These are phyloP conservation scores for Drosophila malerkotliana DNA, from an alignment of 1,140 invertebrate species.

Conservation along the genomic window DNA sequence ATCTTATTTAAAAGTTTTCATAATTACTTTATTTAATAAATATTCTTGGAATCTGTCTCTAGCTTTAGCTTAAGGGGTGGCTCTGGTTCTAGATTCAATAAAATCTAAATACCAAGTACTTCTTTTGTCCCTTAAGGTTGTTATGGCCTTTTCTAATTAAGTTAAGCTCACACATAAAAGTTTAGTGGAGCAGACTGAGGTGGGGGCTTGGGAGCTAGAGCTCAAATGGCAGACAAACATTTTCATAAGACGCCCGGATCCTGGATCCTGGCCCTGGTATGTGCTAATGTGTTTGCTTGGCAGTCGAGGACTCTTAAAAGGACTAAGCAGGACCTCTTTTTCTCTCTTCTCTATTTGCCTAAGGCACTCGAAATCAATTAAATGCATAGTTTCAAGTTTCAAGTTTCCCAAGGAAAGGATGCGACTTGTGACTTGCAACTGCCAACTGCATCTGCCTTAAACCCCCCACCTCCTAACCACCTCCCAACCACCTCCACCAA, in stretches of 20 bases:
- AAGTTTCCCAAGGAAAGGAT: conserved; percentile 10
- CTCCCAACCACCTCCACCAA: too few relatives aligned
- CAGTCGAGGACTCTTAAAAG: neutral
- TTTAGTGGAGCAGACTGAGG: conserved; percentile 2
- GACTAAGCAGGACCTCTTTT: neutral
- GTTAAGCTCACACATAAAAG: conserved; percentile 46
- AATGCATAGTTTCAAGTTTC: conserved; percentile 77
- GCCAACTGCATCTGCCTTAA: neutral
- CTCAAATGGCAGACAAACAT: conserved; percentile 49
- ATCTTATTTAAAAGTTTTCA: conserved; percentile 42
- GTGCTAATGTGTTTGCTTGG: conserved; percentile 20
- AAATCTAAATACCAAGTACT: conserved; percentile 38
- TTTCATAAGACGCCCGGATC: conserved; percentile 24
- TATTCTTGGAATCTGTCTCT: too few relatives aligned
- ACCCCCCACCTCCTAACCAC: too few relatives aligned
- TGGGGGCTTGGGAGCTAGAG: conserved; percentile 1
- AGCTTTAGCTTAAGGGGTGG: too few relatives aligned
- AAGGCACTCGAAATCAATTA: conserved; percentile 77
- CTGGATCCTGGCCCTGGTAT: neutral
- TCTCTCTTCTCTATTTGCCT: conserved; percentile 45
- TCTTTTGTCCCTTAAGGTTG: conserved; percentile 14
- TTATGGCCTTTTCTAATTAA: conserved; percentile 46
- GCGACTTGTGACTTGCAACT: neutral
- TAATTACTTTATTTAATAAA: too few relatives aligned
- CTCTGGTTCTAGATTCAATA: conserved; percentile 3